Evolutionary conservation across 1,140 invertebrate genomes (phyloP), one percentile per base, ranked within the genome.

Genomic region (Apis laboriosa): DNA sequence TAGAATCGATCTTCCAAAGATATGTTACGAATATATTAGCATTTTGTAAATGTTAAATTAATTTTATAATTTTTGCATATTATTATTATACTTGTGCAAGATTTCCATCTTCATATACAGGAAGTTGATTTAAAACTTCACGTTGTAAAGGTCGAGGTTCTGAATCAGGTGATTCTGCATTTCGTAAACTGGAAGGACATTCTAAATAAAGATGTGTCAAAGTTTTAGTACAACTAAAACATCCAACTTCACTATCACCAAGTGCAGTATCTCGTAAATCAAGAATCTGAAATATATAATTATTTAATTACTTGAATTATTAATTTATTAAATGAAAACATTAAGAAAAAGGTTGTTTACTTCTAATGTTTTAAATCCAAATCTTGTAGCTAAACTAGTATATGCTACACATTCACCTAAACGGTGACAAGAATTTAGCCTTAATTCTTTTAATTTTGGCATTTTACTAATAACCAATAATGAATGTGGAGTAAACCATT

Each of bases 381-480:
- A 97, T 88, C 96, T 93, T 13, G 96, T 95, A 0, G 97, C 96
- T 63, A 97, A 95, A 88, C 96, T 96, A 21, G 96, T 95, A 91
- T 97, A 97, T 0, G 96, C 96, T 21, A 97, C 95, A 90, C 96
- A 97, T 90, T 97, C 96, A 34, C 95, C 94, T 75, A 97, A 91
- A 77, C 95, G 93, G 70, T 92, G 90, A 91, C 96, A 97, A 11
- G 96, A 95, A 82, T 95, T 93, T 53, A 97, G 87, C 85, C 94
- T 93, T 5, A 97, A 93, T 75, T 95, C 94, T 56, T 94, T 94
- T 9, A 97, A 92, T 49, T 93, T 91, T 8, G 94, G 92, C 86
- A 96, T 91, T 94, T 97, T 97, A 89, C 96, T 97, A 2, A 97
- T 94, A 43, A 96, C 95, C 90, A 97, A 92, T 13, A 97, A 92